Base-by-base conservation (phyloP, 2,797 vertebrate genomes). In the Potorous gilbertii region DNA sequence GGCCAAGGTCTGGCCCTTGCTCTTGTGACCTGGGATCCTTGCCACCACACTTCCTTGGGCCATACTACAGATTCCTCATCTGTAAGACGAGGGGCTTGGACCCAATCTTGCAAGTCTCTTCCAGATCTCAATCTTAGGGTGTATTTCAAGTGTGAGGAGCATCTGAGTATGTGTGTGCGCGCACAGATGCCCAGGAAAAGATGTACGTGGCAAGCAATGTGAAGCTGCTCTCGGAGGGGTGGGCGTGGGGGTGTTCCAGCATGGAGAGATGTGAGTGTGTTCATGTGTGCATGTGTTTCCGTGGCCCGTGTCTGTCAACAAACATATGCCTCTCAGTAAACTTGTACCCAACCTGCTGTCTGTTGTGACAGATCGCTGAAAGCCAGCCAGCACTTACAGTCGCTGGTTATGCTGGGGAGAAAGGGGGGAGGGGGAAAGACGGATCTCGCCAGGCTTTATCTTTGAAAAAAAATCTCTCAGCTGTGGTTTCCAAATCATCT, bases 281-380 rank as follows among this genome's bases (percentile, higher is more conserved):
- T 74, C 66, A 24, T 74, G 66, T 74, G 66, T 40, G 66, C 66
- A 34, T 90, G 90, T 90, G 90, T 55, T 90, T 54, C 54, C 5
- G 3, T 90, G 90, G 74, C 90, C 90, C 9, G 52, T 21, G 54
- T 54, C 90, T 90, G 31, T 95, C 96, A 62, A 62, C 50, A 66
- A 95, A 93, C 96, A 98, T 40, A 93, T 0, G 0, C 94, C 94
- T 95, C 90, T 97, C 97, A 95, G 95, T 93, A 94, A 96, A 94
- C 93, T 96, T 96, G 54, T 93, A 96, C 96, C 94, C 96, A 97
- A 93, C 96, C 81, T 54, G 1, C 96, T 91, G 93, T 92, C 95
- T 52, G 95, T 94, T 0, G 0, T 98, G 98, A 97, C 96, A 97
- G 97, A 96, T 98, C 97, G 56, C 97, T 98, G 98, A 97, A 97